These are phyloP conservation scores for Anhinga rufa DNA, from an alignment of 2,113 vertebrate species.

Conservation along the genomic window DNA sequence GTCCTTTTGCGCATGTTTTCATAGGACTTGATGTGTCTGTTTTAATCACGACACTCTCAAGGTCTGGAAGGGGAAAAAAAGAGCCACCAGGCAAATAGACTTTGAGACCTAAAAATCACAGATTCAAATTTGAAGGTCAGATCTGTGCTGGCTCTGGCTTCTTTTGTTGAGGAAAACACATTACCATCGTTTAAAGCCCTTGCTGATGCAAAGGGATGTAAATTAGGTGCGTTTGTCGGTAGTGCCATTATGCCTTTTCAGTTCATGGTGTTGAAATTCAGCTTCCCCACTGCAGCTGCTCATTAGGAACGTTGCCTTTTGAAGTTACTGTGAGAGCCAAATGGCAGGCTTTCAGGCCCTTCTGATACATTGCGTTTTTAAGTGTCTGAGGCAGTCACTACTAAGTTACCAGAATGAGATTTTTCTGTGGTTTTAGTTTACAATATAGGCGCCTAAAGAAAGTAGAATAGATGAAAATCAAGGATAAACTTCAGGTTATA, in stretches of 20 bases:
- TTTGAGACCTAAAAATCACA: not conserved
- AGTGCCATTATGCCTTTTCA: conserved; percentile 30
- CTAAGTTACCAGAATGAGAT: fast-evolving
- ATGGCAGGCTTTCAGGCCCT: conserved; percentile 23
- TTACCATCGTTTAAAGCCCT: conserved; percentile 28
- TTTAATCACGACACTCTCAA: not conserved
- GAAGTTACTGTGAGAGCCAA: conserved; percentile 59
- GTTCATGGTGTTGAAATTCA: conserved; percentile 46
- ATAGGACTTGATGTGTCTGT: not conserved
- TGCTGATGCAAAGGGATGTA: conserved; percentile 51
- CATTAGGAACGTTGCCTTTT: conserved; percentile 54
- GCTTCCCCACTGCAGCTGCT: conserved; percentile 68
- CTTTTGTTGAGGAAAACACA: conserved; percentile 52
- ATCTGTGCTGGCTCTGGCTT: not conserved
- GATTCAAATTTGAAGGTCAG: conserved; percentile 40
- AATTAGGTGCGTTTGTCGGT: conserved; percentile 46
- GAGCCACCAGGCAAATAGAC: not conserved
- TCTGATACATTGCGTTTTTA: not conserved
- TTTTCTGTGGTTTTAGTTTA: not conserved
- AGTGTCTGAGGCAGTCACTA: not conserved
- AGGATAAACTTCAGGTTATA: not conserved
- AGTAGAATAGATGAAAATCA: not conserved
- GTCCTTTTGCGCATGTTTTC: not conserved
- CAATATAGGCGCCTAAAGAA: not conserved
- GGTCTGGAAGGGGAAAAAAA: not conserved